Evolutionary conservation across 2,797 vertebrate genomes (phyloP).

Genomic region (Loris lydekkerianus): DNA sequence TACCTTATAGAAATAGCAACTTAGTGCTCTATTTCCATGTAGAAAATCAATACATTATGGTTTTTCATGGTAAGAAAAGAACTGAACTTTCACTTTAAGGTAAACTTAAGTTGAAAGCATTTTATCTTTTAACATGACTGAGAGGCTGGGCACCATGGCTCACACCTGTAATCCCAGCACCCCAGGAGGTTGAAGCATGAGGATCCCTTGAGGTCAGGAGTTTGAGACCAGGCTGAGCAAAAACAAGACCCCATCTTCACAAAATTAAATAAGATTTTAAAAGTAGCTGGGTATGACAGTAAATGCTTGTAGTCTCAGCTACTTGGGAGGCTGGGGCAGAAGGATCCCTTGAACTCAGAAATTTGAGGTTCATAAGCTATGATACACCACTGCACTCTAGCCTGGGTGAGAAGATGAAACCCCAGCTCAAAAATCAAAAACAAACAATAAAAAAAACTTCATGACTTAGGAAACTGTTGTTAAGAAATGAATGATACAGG

Average conservation of each 20-base stretch:
- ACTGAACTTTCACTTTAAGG: conserved; percentile 15
- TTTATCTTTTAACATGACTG: conserved; percentile 35
- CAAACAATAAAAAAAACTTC: not conserved
- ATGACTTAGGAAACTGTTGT: conserved; percentile 38
- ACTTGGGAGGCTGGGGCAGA: not conserved
- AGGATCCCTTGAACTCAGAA: not conserved
- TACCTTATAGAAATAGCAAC: conserved; percentile 66
- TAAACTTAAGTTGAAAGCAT: conserved; percentile 38
- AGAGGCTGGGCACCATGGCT: not conserved
- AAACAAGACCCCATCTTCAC: no score
- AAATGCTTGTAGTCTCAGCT: not conserved
- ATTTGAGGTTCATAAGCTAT: not conserved
- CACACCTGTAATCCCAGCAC: not conserved
- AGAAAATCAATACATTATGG: conserved; percentile 56
- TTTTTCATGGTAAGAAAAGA: conserved; percentile 31
- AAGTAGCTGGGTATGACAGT: no score
- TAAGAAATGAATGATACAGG: conserved; percentile 13
- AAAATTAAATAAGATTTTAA: no score
- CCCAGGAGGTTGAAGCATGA: not conserved
- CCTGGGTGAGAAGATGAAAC: not conserved
- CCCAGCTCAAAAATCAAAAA: not conserved
- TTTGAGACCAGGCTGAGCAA: not conserved
- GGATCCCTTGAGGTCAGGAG: not conserved
- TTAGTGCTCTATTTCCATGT: conserved; percentile 20
- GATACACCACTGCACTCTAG: not conserved